phyloP scores from a whole-genome alignment of 2,888 invertebrate genomes.

The Ferrisia virgata region DNA sequence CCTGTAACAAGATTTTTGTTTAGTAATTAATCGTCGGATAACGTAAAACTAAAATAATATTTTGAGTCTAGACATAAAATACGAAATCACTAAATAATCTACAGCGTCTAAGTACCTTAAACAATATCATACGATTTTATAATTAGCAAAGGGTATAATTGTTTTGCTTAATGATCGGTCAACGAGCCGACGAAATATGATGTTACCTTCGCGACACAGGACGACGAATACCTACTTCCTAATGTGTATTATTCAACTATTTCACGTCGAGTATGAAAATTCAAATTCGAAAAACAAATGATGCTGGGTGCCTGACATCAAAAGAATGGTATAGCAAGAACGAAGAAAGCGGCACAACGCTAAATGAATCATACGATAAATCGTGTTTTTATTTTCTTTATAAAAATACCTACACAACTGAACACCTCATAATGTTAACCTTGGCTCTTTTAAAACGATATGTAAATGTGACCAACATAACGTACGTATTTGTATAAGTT shows the following conservation, averaged over 20 bases:
- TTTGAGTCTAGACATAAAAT: not conserved
- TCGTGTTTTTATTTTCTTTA: not conserved
- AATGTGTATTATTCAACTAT: not conserved
- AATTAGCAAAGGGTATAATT: not conserved
- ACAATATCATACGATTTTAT: not conserved
- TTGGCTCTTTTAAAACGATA: conserved; percentile 23
- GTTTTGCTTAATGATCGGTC: conserved; percentile 15
- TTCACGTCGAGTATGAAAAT: not conserved
- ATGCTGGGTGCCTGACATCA: not conserved
- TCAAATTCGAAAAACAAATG: not conserved
- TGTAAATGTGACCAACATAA: conserved; percentile 30
- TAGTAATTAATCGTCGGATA: not conserved
- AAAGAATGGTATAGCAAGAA: not conserved
- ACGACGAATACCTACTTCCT: not conserved
- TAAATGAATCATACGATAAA: not conserved
- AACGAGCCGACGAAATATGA: not conserved
- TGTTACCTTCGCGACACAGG: not conserved
- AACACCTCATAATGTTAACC: not conserved
- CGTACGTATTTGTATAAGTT: not conserved
- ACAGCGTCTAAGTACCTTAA: not conserved
- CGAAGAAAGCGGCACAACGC: not conserved
- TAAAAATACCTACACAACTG: not conserved
- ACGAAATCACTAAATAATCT: not conserved
- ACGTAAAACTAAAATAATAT: not conserved
- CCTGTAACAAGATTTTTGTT: not conserved